Conservation (phyloP, 53 echinoderm and acorn worm genomes). For the Paracentrotus lividus region DNA sequence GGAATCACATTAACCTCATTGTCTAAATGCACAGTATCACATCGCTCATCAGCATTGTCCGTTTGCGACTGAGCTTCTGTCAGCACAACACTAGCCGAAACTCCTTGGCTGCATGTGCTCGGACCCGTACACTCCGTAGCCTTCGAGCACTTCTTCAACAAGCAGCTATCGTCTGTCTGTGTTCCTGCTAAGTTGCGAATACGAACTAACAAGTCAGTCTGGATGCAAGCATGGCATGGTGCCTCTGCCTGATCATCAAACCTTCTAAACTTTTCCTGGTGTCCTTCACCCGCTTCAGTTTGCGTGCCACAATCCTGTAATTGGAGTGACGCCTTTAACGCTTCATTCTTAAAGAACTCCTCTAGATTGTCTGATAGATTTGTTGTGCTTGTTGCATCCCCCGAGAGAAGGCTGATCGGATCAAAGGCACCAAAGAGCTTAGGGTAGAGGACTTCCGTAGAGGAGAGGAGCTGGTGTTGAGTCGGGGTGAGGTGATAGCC, state of each 20-base stretch:
- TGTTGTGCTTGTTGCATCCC: neutral
- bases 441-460: conserved; percentile 22
- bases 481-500: neutral
- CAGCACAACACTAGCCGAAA: conserved; percentile 32
- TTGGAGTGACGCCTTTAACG: neutral
- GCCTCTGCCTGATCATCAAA: neutral
- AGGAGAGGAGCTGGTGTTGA: conserved; percentile 1
- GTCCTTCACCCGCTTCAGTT: neutral
- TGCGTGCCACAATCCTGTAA: conserved; percentile 8
- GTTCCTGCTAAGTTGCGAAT: conserved; percentile 9
- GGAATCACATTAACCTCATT: neutral
- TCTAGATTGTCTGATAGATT: conserved; percentile 21
- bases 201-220: neutral
- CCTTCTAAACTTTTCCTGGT: neutral
- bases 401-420: conserved; percentile 32
- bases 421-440: conserved; percentile 53
- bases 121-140: neutral
- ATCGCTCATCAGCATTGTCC: neutral
- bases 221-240: conserved; percentile 6
- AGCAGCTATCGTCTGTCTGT: conserved; percentile 29
- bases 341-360: conserved; percentile 17
- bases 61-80: conserved; percentile 56
- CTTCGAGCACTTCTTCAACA: neutral
- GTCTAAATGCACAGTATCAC: neutral
- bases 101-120: conserved; percentile 21